Conservation (phyloP, 2,888 invertebrate genomes). For the Thereva nobilitata region DNA sequence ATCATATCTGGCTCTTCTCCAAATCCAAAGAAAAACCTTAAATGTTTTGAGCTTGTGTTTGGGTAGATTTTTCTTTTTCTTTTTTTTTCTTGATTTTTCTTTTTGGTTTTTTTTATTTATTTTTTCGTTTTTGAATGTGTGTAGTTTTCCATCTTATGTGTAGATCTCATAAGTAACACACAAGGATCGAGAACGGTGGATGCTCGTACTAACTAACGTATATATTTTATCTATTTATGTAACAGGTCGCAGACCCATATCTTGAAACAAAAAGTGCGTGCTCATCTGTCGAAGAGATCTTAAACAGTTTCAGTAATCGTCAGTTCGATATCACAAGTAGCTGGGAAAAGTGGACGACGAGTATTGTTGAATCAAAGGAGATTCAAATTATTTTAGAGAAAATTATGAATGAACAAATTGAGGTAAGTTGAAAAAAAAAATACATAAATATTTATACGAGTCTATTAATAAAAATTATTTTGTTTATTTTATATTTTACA, state of each 20-base stretch:
- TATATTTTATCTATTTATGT: slow-evolving; percentile 50
- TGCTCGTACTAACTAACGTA: slow-evolving; percentile 23
- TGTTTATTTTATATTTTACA: slow-evolving; percentile 10
- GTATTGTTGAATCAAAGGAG: slow-evolving; percentile 64
- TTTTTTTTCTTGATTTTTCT: no score
- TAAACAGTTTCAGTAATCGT: slow-evolving; percentile 69
- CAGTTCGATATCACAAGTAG: slow-evolving; percentile 68
- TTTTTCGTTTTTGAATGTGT: slow-evolving; percentile 19
- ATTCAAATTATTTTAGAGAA: slow-evolving; percentile 60
- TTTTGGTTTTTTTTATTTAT: slow-evolving; percentile 2
- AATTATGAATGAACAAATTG: slow-evolving; percentile 68
- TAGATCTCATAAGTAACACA: not conserved
- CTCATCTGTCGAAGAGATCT: slow-evolving; percentile 68
- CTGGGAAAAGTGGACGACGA: slow-evolving; percentile 73
- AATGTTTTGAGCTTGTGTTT: slow-evolving; percentile 14
- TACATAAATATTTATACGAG: slow-evolving; percentile 8
- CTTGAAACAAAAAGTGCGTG: slow-evolving; percentile 70
- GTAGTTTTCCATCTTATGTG: not conserved
- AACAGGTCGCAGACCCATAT: slow-evolving; percentile 69
- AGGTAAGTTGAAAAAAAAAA: slow-evolving; percentile 60
- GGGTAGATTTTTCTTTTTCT: no score
- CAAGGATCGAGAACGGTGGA: slow-evolving; percentile 12
- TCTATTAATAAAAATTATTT: slow-evolving; percentile 10
- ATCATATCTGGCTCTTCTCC: slow-evolving; percentile 42
- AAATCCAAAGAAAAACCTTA: slow-evolving; percentile 37